A percentile compares a stretch with the other conserved stretches of the same genome.
Conservation (phyloP, 2,797 vertebrate species). For the Lithobates pipiens region DNA sequence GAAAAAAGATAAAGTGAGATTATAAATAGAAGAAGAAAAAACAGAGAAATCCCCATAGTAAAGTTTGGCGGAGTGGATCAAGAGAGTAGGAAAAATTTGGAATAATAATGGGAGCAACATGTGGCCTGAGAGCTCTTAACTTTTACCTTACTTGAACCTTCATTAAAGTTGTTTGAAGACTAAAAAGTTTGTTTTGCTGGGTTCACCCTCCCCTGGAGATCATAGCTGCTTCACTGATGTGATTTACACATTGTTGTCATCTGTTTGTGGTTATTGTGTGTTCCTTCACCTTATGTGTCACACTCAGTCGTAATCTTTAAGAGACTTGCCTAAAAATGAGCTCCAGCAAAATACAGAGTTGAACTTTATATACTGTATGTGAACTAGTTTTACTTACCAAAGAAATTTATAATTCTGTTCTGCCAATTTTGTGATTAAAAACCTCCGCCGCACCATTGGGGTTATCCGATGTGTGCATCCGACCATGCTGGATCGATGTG, state of each 20-base stretch:
- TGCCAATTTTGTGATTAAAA: too few relatives aligned
- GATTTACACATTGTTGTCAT: slow-evolving; percentile 40
- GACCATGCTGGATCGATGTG: too few relatives aligned
- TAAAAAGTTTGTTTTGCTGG: slow-evolving; percentile 58
- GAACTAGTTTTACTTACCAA: too few relatives aligned
- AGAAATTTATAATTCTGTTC: too few relatives aligned
- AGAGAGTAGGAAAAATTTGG: slow-evolving; percentile 61
- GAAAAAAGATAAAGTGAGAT: slow-evolving; percentile 44
- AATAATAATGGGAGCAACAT: slow-evolving; percentile 70
- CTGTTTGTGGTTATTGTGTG: slow-evolving; percentile 39
- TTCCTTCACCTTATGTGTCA: slow-evolving; percentile 41
- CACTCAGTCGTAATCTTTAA: slow-evolving; percentile 27
- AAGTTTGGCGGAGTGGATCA: slow-evolving; percentile 55
- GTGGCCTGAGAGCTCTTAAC: slow-evolving; percentile 69
- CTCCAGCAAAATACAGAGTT: too few relatives aligned
- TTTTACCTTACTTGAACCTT: slow-evolving; percentile 71
- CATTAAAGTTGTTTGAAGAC: slow-evolving; percentile 63
- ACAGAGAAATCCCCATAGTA: slow-evolving; percentile 50
- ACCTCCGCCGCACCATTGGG: too few relatives aligned
- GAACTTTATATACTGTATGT: too few relatives aligned
- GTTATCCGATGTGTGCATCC: too few relatives aligned
- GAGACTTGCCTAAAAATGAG: not conserved
- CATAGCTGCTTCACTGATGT: slow-evolving; percentile 22
- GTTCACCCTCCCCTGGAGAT: slow-evolving; percentile 19
- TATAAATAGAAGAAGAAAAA: slow-evolving; percentile 35